Base-by-base conservation (phyloP, 2,113 vertebrate species). In the Rhinopomastus cyanomelas region DNA sequence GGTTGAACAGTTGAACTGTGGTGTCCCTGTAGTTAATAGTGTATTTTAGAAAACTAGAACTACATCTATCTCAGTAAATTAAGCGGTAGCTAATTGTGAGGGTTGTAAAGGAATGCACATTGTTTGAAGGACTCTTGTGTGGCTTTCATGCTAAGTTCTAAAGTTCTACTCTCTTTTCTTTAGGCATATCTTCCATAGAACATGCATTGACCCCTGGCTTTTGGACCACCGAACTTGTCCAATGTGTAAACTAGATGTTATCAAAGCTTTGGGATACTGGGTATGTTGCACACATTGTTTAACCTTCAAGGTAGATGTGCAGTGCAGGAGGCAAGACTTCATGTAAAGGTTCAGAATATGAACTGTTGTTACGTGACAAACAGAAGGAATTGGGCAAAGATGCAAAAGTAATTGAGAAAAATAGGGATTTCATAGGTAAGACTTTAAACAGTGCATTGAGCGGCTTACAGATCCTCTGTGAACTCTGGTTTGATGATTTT, bases 171-270 rank as follows among this genome's bases (percentile, higher is more conserved):
- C 91, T 93, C n/a, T 96, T 95, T 93, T 96, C 51, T 97, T 94
- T 85, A 98, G 98, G 95, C 98, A 98, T 94, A 96, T 98, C 94
- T 98, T 98, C 96, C 98, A 98, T 81, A 97, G 97, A 88, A 97
- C 95, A 2, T 98, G 98, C 95, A 98, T 98, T 91, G 98, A 98
- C 84, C 98, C 98, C 42, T 98, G 98, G 98, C 96, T 98, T 83
- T 95, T 98, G 96, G 98, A 98, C 81, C 98, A 98, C 91, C 96
- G 97, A 93, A 98, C 98, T 68, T 98, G 98, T 97, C 98, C 98
- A 79, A 98, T 98, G 97, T 98, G 98, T 93, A 98, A 98, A 97
- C 96, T 98, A 75, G 98, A 98, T n/a, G 97, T 98, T 94, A 97
- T 98, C 92, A 98, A 98, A 97, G 97, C 98, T 85, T 95, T 98